A percentile compares a stretch with the other conserved stretches of the same genome.
Conservation (phyloP, 2,113 vertebrate genomes). For the Coreoperca whiteheadi region DNA sequence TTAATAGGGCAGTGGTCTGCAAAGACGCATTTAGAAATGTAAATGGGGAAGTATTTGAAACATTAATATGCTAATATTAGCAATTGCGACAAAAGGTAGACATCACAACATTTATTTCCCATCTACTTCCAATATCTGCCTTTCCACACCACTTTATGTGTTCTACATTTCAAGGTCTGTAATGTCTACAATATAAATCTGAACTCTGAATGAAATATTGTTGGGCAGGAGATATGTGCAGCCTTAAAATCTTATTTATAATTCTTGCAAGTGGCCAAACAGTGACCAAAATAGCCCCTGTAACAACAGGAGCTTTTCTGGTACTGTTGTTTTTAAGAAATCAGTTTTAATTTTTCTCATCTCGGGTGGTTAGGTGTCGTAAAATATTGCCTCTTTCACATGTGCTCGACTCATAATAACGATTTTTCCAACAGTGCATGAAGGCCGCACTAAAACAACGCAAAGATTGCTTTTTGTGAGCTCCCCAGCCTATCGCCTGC, state of each 20-base stretch:
- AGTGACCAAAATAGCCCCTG: not conserved
- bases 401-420: not conserved
- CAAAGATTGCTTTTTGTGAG: not conserved
- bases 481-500: slow-evolving; percentile 16
- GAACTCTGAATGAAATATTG: not conserved
- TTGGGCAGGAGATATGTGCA: not conserved
- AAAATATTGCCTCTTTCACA: not conserved
- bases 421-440: slow-evolving; percentile 7
- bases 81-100: not conserved
- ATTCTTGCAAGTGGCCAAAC: not conserved
- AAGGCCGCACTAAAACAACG: slow-evolving; percentile 20
- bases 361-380: not conserved
- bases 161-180: not conserved
- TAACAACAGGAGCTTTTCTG: not conserved
- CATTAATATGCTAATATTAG: not conserved
- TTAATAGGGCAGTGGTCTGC: not conserved
- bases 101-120: not conserved
- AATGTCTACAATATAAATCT: not conserved
- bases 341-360: not conserved
- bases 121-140: not conserved
- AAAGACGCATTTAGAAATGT: not conserved
- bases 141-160: not conserved
- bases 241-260: not conserved
- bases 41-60: not conserved
- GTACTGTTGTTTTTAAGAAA: not conserved